These are phyloP conservation scores for Melanotaenia duboulayi DNA, from an alignment of 2,113 vertebrate species.

Conservation along the genomic window DNA sequence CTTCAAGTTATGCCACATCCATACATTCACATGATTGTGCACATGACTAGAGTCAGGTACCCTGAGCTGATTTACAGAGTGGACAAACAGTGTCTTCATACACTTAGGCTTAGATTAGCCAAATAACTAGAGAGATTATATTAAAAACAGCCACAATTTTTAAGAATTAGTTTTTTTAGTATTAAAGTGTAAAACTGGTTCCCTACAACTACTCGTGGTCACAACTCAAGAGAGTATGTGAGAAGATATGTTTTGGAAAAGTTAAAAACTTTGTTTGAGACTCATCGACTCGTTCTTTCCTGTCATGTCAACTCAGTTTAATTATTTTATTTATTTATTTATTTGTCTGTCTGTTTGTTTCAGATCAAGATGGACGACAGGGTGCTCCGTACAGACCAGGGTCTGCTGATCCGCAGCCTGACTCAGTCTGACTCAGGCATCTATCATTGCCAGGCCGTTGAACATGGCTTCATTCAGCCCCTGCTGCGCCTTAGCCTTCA, in stretches of 20 bases:
- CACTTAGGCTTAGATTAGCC: too few relatives aligned
- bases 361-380: slow-evolving; percentile 90
- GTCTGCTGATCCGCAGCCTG: slow-evolving; percentile 91
- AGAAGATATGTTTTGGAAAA: background rate
- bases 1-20: too few relatives aligned
- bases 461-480: slow-evolving; percentile 96
- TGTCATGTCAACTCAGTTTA: background rate
- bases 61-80: too few relatives aligned
- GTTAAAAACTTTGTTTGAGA: background rate
- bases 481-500: slow-evolving; percentile 92
- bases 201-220: background rate
- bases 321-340: background rate
- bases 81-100: too few relatives aligned
- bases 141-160: background rate
- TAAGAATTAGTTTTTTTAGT: background rate
- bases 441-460: slow-evolving; percentile 93
- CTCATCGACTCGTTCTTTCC: background rate
- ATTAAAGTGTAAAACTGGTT: too few relatives aligned
- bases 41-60: too few relatives aligned
- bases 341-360: slow-evolving; percentile 14
- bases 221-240: background rate
- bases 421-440: slow-evolving; percentile 87
- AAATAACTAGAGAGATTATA: too few relatives aligned
- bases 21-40: too few relatives aligned
- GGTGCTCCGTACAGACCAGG: slow-evolving; percentile 91